These are phyloP conservation scores for Caretta caretta DNA, from an alignment of 2,113 vertebrate genomes.

Conservation along the genomic window DNA sequence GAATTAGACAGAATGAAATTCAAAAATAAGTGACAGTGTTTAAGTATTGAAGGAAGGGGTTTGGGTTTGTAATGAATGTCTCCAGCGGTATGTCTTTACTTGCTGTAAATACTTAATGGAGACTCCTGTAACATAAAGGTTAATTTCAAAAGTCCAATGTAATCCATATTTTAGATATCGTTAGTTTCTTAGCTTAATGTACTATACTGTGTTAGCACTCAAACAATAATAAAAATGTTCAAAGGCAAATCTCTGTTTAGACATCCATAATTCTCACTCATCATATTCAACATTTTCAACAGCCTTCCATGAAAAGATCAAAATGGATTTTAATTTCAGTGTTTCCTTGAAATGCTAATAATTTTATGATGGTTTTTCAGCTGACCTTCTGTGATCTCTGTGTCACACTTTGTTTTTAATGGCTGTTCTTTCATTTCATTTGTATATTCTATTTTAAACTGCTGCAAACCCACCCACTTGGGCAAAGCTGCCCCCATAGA, in stretches of 20 bases:
- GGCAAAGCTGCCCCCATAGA: neutral
- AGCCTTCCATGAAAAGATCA: neutral
- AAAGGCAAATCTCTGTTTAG: neutral
- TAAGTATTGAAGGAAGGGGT: neutral
- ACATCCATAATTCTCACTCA: neutral
- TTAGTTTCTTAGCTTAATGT: neutral
- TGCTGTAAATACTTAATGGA: constrained; percentile 6
- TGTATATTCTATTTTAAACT: neutral
- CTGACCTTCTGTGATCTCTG: neutral
- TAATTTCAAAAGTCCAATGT: neutral
- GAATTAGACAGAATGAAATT: neutral
- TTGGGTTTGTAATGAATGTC: neutral
- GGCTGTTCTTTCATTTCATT: neutral
- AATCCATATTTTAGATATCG: neutral
- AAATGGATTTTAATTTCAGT: neutral
- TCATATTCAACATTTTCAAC: neutral
- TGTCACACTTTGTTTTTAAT: neutral
- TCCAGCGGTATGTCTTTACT: neutral
- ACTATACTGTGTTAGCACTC: neutral
- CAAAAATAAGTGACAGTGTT: neutral
- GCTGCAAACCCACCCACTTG: fast-evolving
- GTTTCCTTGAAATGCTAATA: neutral
- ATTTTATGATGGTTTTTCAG: neutral
- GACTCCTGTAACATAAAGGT: neutral
- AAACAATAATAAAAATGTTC: too few relatives aligned